Evolutionary conservation across 2,888 invertebrate species (phyloP), one percentile per base, ranked within the genome.

Genomic region (Philereme vetulata): DNA sequence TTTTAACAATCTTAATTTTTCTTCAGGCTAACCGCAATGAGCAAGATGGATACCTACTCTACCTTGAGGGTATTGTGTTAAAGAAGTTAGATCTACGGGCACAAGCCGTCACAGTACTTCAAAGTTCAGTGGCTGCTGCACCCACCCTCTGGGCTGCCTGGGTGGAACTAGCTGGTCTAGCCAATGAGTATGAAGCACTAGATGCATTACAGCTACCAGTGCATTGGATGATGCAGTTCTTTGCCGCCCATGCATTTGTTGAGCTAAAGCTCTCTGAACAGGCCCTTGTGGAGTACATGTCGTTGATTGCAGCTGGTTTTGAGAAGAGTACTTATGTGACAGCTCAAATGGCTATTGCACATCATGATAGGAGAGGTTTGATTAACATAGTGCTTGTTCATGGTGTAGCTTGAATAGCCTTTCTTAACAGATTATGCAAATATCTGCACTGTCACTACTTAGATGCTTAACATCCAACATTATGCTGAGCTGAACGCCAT

Each of bases 91-190:
- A 98, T 76, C 91, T 98, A 9, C 92, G 94, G 51, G 94, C 81
- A 64, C 94, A 96, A 72, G 98, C 99, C 0, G 94, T 95, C 33
- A 95, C 96, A 68, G 94, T 96, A 50, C 93, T 99, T 45, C 93
- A 96, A 21, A 95, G 97, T 75, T 94, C 98, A 0, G 94, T 98
- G 8, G 94, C 95, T 60, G 93, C 94, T 45, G 95, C 96, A 56
- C 98, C 98, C 0, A 94, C 97, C 76, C 94, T 98, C 62, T 99
- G 99, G 99, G 96, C 97, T 45, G 96, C 98, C 0, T 99, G 99
- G 97, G 93, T 97, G 40, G 98, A 99, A 83, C 89, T 99, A 9
- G 96, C 98, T 0, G 94, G 96, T 6, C 89, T 99, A 1, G 95
- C 99, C 55, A 94, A 95, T 65, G 96, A 97, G 74, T 95, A 96